Conservation (phyloP, 1,140 invertebrate genomes). For the Heliconius congener region DNA sequence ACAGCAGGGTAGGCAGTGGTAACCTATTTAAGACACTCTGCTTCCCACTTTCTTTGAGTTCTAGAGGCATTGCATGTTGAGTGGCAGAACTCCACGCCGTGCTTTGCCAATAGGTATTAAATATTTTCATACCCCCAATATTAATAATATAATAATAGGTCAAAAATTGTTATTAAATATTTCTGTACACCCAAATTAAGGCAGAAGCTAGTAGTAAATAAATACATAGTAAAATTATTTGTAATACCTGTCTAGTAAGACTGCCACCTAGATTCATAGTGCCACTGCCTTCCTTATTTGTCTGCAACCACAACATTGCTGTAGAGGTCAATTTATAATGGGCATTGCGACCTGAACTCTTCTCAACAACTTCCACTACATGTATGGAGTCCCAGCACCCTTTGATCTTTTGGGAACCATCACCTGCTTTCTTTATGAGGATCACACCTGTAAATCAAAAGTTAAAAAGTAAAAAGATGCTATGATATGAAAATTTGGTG, state of each 20-base stretch:
- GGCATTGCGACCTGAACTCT: constrained; percentile 94
- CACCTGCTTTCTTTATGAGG: constrained; percentile 98
- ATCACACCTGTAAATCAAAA: constrained; percentile 89
- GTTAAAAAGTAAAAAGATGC: neutral
- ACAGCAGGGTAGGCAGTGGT: too few species aligned
- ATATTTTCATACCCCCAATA: too few species aligned
- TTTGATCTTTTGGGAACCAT: constrained; percentile 97
- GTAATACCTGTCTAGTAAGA: constrained; percentile 94
- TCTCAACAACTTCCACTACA: constrained; percentile 99
- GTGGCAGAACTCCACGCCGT: too few species aligned
- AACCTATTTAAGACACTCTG: too few species aligned
- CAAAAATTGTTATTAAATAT: too few species aligned
- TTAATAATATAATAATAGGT: too few species aligned
- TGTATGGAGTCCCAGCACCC: constrained; percentile 99
- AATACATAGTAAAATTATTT: too few species aligned
- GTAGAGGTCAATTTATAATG: constrained; percentile 99
- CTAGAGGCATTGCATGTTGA: too few species aligned
- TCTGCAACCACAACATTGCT: constrained; percentile 99
- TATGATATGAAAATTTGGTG: neutral
- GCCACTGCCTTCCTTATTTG: constrained; percentile 97
- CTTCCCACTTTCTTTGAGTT: too few species aligned
- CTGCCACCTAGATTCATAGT: constrained; percentile 99
- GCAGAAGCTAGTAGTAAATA: too few species aligned
- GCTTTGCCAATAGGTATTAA: too few species aligned
- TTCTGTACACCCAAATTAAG: too few species aligned